A percentile compares a stretch with the other conserved stretches of the same genome.
Conservation (phyloP, 2,113 vertebrate genomes). For the Colinus virginianus region DNA sequence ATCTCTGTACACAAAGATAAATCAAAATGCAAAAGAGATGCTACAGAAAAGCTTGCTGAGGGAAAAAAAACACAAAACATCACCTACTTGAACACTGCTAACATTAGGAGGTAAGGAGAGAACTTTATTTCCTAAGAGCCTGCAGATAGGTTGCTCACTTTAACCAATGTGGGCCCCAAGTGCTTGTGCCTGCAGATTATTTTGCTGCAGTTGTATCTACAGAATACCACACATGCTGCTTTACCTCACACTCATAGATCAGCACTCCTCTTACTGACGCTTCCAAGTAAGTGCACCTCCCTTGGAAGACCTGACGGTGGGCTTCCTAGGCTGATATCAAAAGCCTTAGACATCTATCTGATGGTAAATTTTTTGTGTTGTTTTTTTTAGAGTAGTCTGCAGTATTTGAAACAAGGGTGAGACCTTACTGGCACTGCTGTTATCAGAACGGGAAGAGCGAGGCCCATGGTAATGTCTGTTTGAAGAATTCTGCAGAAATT, state of each 20-base stretch:
- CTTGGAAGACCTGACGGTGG: neutral
- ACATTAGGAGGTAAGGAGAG: neutral
- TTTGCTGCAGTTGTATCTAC: neutral
- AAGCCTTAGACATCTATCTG: neutral
- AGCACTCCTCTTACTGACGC: neutral
- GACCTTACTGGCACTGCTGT: fast-evolving
- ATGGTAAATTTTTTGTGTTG: neutral
- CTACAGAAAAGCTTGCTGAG: neutral
- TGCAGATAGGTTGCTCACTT: neutral
- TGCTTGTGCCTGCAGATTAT: neutral
- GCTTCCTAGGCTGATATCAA: neutral
- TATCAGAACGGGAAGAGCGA: fast-evolving
- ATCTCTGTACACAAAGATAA: neutral
- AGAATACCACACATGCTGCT: neutral
- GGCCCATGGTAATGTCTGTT: neutral
- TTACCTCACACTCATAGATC: neutral
- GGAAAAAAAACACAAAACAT: no score
- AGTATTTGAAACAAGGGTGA: neutral
- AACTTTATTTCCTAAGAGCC: neutral
- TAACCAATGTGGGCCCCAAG: neutral
- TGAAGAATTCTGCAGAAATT: neutral
- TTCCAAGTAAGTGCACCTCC: neutral
- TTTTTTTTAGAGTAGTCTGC: neutral
- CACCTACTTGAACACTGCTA: neutral
- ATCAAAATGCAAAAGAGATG: neutral